Conservation (phyloP, 2,797 vertebrate genomes). For the Molossus alvarezi region DNA sequence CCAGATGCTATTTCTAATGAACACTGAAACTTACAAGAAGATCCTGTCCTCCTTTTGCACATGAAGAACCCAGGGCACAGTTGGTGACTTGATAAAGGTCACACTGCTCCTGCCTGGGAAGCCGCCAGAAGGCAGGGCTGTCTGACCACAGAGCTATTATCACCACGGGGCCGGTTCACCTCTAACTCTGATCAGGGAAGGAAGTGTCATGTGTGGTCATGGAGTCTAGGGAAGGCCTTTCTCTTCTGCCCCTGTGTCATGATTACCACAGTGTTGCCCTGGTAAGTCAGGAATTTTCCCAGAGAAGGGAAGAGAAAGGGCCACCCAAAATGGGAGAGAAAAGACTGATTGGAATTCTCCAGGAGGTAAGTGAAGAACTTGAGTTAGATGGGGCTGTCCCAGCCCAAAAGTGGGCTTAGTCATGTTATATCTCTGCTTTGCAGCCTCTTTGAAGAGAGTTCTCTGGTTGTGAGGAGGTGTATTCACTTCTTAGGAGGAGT, state of each 20-base stretch:
- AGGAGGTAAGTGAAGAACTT: neutral
- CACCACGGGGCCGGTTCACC: rapidly evolving
- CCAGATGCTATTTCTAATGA: neutral
- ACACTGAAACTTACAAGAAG: neutral
- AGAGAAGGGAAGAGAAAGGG: neutral
- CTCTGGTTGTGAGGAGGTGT: too few relatives aligned
- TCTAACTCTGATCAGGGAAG: neutral
- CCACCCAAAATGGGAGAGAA: neutral
- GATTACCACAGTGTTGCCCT: neutral
- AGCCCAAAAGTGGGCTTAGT: neutral
- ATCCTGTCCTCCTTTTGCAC: neutral
- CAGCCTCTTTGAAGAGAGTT: neutral
- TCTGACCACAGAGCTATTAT: neutral
- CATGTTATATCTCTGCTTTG: neutral
- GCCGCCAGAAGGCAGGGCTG: neutral
- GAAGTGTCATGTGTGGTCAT: rapidly evolving
- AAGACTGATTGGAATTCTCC: neutral
- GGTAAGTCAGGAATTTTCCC: neutral
- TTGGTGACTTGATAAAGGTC: neutral
- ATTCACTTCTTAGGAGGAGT: neutral
- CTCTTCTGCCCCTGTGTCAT: neutral
- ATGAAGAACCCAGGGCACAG: neutral
- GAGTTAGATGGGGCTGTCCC: neutral
- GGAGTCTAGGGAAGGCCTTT: too few relatives aligned
- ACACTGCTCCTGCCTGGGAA: neutral